These are phyloP conservation scores for Dromococcyx pavoninus DNA, from an alignment of 2,797 vertebrate genomes.

Conservation along the genomic window DNA sequence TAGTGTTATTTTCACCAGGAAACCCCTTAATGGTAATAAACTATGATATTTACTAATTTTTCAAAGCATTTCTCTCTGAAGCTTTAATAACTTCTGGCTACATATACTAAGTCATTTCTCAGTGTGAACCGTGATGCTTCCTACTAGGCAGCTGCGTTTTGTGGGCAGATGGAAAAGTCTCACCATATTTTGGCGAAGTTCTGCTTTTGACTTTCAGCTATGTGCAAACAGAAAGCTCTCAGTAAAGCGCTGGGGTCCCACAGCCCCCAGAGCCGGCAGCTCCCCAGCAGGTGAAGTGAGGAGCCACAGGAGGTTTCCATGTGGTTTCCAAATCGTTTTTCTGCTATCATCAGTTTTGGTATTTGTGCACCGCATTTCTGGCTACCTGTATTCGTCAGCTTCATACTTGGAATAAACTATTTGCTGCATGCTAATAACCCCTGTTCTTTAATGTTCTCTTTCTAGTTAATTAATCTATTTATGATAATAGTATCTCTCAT, in stretches of 20 bases:
- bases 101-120: neutral
- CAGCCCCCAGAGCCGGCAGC: neutral
- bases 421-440: neutral
- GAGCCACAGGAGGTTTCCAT: neutral
- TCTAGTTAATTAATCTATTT: conserved; percentile 66
- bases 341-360: neutral
- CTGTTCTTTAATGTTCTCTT: conserved; percentile 48
- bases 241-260: neutral
- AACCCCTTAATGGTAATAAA: conserved; percentile 28
- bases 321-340: neutral
- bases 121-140: neutral
- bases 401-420: neutral
- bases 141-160: neutral
- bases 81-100: neutral
- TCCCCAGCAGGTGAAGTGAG: rapidly evolving
- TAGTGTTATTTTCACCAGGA: neutral
- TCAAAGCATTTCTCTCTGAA: conserved; percentile 1
- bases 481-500: conserved; percentile 54
- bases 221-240: neutral
- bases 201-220: neutral
- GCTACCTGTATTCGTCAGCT: conserved; percentile 50
- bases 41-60: neutral
- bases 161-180: neutral
- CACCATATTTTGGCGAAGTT: neutral
- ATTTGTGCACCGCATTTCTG: rapidly evolving